Conservation (phyloP, 1,140 invertebrate genomes). For the Brachionus plicatilis region DNA sequence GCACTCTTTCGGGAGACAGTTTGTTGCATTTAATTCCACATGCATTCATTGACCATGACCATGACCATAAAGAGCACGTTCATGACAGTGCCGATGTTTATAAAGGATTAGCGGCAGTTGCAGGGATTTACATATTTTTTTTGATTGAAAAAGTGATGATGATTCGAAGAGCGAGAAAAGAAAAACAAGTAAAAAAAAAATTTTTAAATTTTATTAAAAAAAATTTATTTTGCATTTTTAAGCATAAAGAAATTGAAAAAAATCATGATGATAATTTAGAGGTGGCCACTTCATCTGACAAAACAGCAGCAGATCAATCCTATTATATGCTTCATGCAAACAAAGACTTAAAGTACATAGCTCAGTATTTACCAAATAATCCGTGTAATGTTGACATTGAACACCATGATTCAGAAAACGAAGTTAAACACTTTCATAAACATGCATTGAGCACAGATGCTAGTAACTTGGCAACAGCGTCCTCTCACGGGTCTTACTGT, state of each 20-base stretch:
- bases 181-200: not conserved
- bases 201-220: not conserved
- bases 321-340: conserved; percentile 5
- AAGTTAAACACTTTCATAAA: not conserved
- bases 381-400: not conserved
- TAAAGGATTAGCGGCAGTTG: conserved; percentile 46
- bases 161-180: conserved; percentile 10
- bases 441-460: not conserved
- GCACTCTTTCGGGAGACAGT: conserved; percentile 35
- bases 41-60: not conserved
- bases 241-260: not conserved
- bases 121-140: conserved; percentile 49
- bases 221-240: not conserved
- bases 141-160: conserved; percentile 47
- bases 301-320: not conserved
- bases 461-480: not conserved
- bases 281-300: not conserved
- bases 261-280: not conserved
- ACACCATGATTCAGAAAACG: conserved; percentile 2
- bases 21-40: conserved; percentile 42
- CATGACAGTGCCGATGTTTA: conserved; percentile 37
- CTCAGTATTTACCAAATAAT: conserved; percentile 37
- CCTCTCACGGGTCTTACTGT: not conserved
- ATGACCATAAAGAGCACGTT: not conserved
- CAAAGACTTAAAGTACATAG: conserved; percentile 25